Base-by-base conservation (phyloP, 2,113 vertebrate species). In the Malurus elegans region DNA sequence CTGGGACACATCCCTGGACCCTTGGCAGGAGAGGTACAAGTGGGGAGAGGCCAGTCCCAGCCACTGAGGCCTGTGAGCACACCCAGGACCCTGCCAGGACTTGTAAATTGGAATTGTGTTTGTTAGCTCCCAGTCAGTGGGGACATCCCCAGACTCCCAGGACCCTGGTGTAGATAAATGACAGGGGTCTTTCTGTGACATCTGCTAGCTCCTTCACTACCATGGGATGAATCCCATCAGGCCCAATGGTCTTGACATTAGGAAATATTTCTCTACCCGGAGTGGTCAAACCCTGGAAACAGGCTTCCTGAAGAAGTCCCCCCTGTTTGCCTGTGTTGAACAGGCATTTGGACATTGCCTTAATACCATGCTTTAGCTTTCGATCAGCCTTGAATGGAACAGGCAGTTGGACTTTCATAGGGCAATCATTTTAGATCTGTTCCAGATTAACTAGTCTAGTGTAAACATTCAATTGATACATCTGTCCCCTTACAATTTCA, bases 1-100 rank as follows among this genome's bases (percentile, higher is more conserved):
- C 4, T 51, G 32, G 36, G 18, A 38, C 67, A 36, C 0, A 0
- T 51, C 17, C 51, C 36, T 7, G 5, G 18, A 4, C 8, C 32
- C 28, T 10, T n/a, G 60, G 18, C 51, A 66, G 32, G 32, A 73
- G 36, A 4, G 9, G 31, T 4, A 9, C 25, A 11, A 8, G 14
- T 72, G 18, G 2, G 8, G 18, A n/a, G n/a, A 54, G 29, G 18
- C 16, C 14, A 19, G 13, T 71, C 19, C 5, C 40, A 70, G 20
- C 23, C 57, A 64, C 14, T 34, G 25, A 64, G 29, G 65, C 29
- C 24, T 48, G 34, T 64, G 57, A 48, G 48, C 8, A 50, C 18
- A 15, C 8, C 18, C 12, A 8, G 48, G 14, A 50, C 14, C 20
- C 31, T 36, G 26, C 9, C 11, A 65, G 26, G 36, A 70, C 20